These are phyloP conservation scores for Manacus vitellinus DNA, from an alignment of 2,113 vertebrate genomes.

Conservation along the genomic window DNA sequence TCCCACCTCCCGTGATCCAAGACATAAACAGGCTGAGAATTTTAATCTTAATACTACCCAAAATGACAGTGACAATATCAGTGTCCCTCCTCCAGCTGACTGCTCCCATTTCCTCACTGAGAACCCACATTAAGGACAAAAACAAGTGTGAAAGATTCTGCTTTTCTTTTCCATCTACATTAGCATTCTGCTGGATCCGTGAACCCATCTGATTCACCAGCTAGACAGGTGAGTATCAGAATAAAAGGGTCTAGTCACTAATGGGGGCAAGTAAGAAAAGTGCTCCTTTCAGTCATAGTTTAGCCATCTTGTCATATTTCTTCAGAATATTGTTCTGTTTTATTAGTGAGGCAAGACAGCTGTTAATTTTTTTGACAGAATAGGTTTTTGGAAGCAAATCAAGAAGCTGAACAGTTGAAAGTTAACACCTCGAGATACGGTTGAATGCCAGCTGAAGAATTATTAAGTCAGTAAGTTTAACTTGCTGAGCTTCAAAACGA, in stretches of 20 bases:
- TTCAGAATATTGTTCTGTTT: background rate
- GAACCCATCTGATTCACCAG: background rate
- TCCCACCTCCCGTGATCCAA: background rate
- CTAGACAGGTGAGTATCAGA: background rate
- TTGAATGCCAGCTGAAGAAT: background rate
- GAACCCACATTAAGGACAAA: background rate
- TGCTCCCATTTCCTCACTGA: background rate
- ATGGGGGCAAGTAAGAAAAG: background rate
- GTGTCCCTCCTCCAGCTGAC: background rate
- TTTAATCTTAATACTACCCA: background rate
- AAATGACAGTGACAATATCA: background rate
- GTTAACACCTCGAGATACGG: background rate
- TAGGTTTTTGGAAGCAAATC: background rate
- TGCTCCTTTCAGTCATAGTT: background rate
- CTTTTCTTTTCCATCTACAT: background rate
- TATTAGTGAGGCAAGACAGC: background rate
- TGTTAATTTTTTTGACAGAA: background rate
- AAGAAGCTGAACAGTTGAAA: background rate
- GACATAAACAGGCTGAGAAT: background rate
- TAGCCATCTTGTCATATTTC: background rate
- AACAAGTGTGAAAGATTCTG: background rate
- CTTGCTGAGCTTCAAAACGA: background rate
- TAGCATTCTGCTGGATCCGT: background rate
- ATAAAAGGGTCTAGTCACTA: background rate
- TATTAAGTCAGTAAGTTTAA: background rate